Evolutionary conservation across 2,888 invertebrate species (phyloP), one percentile per base, ranked within the genome.

Genomic region (Chouioia cunea): DNA sequence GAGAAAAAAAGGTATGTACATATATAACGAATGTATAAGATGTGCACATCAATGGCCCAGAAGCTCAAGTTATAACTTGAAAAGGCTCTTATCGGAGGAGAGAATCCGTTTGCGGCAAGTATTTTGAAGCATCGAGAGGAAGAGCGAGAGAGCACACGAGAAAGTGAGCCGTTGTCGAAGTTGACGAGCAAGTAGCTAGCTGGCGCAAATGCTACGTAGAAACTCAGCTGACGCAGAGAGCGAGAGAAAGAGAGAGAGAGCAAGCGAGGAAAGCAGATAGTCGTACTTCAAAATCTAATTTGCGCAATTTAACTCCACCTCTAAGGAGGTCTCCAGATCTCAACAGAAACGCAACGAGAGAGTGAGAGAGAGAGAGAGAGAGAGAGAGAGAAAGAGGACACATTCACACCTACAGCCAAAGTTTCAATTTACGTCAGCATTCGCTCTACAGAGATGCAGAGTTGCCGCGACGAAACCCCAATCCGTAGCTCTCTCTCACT

Each of bases 271-370:
- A 36, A 36, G 36, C 36, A 36, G 72, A 65, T 72, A 76, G 76
- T 76, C 77, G 76, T 75, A 74, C 77, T 74, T 75, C 76, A 82
- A 83, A 82, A 84, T 84, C 80, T 83, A 84, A 85, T 85, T 84
- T 84, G 76, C 81, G 77, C 81, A 78, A 80, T 81, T 82, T 78
- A 80, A 81, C 79, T 79, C 70, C 18, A 77, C 75, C 65, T 16
- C 75, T 80, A 80, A 83, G 80, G 78, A 82, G 80, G 12, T 36
- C 77, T 79, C 77, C 77, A 76, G 78, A 80, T 36, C 36, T 36
- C 36, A 10, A 6, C n/a, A n/a, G n/a, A n/a, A n/a, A n/a, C 79
- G 78, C 77, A 79, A 76, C 73, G 73, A 78, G 59, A n/a, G 47
- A 59, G 47, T 10, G 22, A 18, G 18, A 27, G 27, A 74, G 73